Base-by-base conservation (phyloP, 2,888 invertebrate genomes). In the Tyria jacobaeae region DNA sequence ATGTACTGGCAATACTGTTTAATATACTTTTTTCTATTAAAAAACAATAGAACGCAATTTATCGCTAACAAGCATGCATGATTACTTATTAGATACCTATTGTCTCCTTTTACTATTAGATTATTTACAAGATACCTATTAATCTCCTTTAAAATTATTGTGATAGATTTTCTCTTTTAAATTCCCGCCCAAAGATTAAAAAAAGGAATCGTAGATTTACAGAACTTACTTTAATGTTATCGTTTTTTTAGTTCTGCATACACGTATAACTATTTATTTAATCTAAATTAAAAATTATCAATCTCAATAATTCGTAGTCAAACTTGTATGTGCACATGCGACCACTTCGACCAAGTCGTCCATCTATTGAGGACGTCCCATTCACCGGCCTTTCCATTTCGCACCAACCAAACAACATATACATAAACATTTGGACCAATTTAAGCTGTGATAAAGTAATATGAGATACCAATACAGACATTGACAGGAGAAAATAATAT, bases 11-110 rank as follows among this genome's bases (percentile, higher is more conserved):
- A 47, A 25, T 44, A 51, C 9, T 35, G 27, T 12, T 9, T 9
- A 21, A 24, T 47, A 35, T 15, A n/a, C 27, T 14, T 17, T 27
- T 48, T 21, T 35, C 15, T 15, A 21, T 39, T 54, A 44, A 3
- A 44, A 54, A 53, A 39, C 10, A 60, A 60, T 49, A 44, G 15
- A 60, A 60, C 25, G 44, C 27, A 51, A 56, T 56, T 25, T n/a
- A 56, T 61, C 25, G 37, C 44, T 51, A 60, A 55, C 17, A 60
- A 60, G 60, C 55, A 60, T 60, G 60, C 55, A 51, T 60, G 60
- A 60, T 60, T 21, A 37, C 27, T 53, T 39, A 37, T 21, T 17
- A 12, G 39, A 10, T 1, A 3, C 10, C n/a, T 7, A 27, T 12
- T 21, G 12, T 17, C 21, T 50, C 17, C 17, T 34, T 6, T 35